phyloP scores from a whole-genome alignment of 2,888 invertebrate species.

The Morpho deidamia region DNA sequence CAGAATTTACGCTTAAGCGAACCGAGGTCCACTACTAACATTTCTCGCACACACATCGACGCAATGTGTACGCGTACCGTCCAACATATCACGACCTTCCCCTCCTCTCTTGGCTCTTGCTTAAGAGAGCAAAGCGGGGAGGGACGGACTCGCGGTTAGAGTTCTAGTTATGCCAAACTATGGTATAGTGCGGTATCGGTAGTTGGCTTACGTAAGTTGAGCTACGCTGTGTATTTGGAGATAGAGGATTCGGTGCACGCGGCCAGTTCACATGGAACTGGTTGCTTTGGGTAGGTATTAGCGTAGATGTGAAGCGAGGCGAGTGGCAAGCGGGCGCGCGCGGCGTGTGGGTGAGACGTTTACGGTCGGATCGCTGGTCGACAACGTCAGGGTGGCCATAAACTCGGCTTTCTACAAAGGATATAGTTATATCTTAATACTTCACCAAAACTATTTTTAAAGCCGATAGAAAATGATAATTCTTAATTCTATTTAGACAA shows the following conservation, averaged over 20 bases:
- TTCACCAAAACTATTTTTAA: no score
- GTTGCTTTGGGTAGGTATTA: conserved; percentile 47
- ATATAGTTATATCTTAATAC: not conserved
- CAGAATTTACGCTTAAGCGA: conserved; percentile 75
- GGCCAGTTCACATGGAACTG: conserved; percentile 37
- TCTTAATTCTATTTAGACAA: no score
- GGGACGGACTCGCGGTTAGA: conserved; percentile 56
- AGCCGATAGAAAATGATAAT: no score
- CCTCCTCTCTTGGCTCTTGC: conserved; percentile 38
- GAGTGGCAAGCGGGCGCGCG: conserved; percentile 69
- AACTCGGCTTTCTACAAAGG: conserved; percentile 1
- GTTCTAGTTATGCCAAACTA: conserved; percentile 67
- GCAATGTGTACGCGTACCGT: conserved; percentile 58
- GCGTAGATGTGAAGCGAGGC: conserved; percentile 62
- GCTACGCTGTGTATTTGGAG: conserved; percentile 29
- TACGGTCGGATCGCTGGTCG: conserved; percentile 75
- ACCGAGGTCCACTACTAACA: conserved; percentile 66
- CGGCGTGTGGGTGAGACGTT: conserved; percentile 77
- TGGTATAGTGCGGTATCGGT: conserved; percentile 70
- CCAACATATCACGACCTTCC: conserved; percentile 37
- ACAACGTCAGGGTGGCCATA: conserved; percentile 53
- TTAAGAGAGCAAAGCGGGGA: conserved; percentile 47
- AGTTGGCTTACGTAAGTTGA: conserved; percentile 41
- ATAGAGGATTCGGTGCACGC: conserved; percentile 30
- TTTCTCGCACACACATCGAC: conserved; percentile 72